Base-by-base conservation (phyloP, 2,113 vertebrate genomes). In the Psettodes erumei region DNA sequence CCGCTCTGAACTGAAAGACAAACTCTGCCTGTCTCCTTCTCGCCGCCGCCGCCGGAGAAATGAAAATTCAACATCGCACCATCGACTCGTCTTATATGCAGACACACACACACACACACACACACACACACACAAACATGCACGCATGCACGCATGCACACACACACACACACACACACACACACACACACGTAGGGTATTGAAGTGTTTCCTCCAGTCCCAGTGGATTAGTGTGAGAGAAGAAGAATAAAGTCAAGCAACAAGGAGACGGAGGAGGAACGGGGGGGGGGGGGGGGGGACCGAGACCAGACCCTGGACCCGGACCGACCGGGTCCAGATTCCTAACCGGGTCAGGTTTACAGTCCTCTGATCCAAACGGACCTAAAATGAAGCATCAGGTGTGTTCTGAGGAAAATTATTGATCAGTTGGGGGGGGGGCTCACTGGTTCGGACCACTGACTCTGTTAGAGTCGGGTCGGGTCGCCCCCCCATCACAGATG, bases 191-290 rank as follows among this genome's bases (percentile, higher is more conserved):
- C 71, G 61, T 61, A 66, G 27, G 62, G 86, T 75, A 77, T 89
- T 88, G 86, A 86, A 86, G 71, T 65, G 64, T 81, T 86, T 88
- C 53, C 74, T 82, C 85, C 80, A 84, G 79, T 87, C 81, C 72
- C 71, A 54, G 54, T 12, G 58, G 85, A 85, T 86, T 84, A 85
- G 82, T 60, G 77, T 30, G 51, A 75, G 77, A 70, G 71, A 72
- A 61, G 69, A 66, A 75, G 64, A 51, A 66, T 48, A 70, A 74
- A 71, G 53, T 66, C 62, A 42, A 85, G 37, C 40, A 65, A 54
- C 30, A 60, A 87, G 15, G 42, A 77, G 63, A 73, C 16, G 4
- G n/a, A 54, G 55, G 28, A 65, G 45, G 50, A 27, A 75, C 2
- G 71, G 70, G 70, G 15, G 25, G 32, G 40, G 53, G 54, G 68